These are phyloP conservation scores for Megalurothrips usitatus DNA, from an alignment of 2,888 invertebrate species.

Conservation along the genomic window DNA sequence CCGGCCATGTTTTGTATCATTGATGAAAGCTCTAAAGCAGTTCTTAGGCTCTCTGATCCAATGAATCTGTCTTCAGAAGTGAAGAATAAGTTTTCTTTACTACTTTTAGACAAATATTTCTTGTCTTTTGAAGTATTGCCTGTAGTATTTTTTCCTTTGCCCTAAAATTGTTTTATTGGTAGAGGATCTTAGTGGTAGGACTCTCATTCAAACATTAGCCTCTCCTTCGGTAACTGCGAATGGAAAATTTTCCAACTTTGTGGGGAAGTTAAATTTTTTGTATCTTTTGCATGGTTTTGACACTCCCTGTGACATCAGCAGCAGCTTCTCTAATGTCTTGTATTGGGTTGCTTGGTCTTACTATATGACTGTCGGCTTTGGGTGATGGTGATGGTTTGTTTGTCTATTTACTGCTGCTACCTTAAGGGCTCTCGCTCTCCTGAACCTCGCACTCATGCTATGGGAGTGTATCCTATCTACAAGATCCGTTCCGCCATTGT, in stretches of 20 bases:
- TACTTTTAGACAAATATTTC: no score
- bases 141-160: no score
- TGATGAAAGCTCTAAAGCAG: no score
- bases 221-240: background rate
- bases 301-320: background rate
- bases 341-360: slow-evolving; percentile 7
- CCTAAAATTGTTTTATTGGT: no score
- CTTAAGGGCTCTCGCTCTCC: slow-evolving; percentile 86
- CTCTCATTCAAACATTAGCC: background rate
- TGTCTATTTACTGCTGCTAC: slow-evolving; percentile 53
- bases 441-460: slow-evolving; percentile 82
- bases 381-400: slow-evolving; percentile 26
- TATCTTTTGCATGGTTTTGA: slow-evolving; percentile 7
- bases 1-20: no score
- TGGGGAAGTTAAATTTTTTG: background rate
- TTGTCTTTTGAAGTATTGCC: no score
- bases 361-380: slow-evolving; percentile 41
- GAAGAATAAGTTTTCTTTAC: no score
- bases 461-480: slow-evolving; percentile 87
- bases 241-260: no score
- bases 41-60: no score
- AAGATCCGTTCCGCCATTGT: slow-evolving; percentile 82
- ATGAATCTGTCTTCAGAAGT: no score
- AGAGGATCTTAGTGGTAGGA: background rate
- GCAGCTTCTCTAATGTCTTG: background rate